Conservation (phyloP, 2,113 vertebrate species). For the Syngnathus typhle region DNA sequence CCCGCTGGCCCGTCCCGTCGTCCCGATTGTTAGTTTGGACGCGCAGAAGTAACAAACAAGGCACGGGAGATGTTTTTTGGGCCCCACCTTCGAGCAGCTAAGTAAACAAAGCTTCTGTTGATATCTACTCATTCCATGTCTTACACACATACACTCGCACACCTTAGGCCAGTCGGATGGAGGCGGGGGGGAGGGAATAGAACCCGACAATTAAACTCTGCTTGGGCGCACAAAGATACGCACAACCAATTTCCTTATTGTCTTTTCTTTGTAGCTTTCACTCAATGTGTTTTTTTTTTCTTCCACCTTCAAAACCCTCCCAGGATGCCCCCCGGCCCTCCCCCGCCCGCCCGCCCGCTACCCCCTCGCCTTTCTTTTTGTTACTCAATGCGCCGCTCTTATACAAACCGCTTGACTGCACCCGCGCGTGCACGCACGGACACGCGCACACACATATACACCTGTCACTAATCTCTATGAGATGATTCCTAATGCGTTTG, state of each 20-base stretch:
- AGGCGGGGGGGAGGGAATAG: no score
- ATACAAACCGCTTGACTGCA: slow-evolving; percentile 45
- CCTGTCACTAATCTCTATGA: slow-evolving; percentile 67
- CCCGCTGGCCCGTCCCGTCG: slow-evolving; percentile 6
- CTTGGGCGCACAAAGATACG: slow-evolving; percentile 37
- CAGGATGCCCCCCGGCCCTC: not conserved
- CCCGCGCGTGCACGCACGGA: slow-evolving; percentile 21
- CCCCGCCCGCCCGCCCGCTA: not conserved
- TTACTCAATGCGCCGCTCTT: slow-evolving; percentile 47
- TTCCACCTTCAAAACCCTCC: slow-evolving; percentile 17
- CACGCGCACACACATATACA: slow-evolving; percentile 40
- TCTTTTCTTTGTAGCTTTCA: slow-evolving; percentile 17
- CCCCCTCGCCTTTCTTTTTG: slow-evolving; percentile 34
- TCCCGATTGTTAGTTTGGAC: slow-evolving; percentile 27
- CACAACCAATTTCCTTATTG: slow-evolving; percentile 30
- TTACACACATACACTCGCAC: slow-evolving; percentile 15
- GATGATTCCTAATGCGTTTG: slow-evolving; percentile 69
- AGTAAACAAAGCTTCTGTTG: slow-evolving; percentile 58
- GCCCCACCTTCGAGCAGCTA: slow-evolving; percentile 55
- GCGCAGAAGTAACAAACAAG: slow-evolving; percentile 51
- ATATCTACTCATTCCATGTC: slow-evolving; percentile 45
- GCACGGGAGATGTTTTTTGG: slow-evolving; percentile 38
- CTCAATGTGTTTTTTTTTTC: slow-evolving; percentile 20
- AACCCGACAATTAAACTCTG: slow-evolving; percentile 47
- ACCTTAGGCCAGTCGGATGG: slow-evolving; percentile 1